These are phyloP conservation scores for Oreochromis grahami DNA, from an alignment of 2,797 vertebrate genomes.

Conservation along the genomic window DNA sequence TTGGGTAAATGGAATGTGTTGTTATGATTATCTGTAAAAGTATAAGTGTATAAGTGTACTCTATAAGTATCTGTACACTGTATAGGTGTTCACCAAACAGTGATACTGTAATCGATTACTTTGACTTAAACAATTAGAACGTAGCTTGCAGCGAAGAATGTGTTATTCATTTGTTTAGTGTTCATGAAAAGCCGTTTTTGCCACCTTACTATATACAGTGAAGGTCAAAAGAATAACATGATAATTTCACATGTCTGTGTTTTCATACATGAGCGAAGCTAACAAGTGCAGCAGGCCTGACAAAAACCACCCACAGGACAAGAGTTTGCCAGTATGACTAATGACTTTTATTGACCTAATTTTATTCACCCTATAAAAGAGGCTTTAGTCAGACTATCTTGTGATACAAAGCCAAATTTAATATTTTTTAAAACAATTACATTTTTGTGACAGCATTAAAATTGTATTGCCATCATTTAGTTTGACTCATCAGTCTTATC, in stretches of 20 bases:
- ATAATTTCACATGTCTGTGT: not conserved
- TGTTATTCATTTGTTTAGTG: not conserved
- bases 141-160: not conserved
- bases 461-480: not conserved
- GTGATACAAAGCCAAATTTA: not conserved
- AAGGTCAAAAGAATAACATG: not conserved
- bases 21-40: not conserved
- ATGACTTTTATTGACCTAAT: not conserved
- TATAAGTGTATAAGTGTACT: not conserved
- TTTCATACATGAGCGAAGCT: not conserved
- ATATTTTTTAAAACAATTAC: not conserved
- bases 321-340: not conserved
- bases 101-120: not conserved
- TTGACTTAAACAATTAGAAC: not conserved
- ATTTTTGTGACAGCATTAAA: not conserved
- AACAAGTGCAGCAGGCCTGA: not conserved
- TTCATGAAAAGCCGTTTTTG: accelerated
- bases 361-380: not conserved
- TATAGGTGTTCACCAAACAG: not conserved
- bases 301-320: not conserved
- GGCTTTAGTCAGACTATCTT: not conserved
- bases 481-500: not conserved
- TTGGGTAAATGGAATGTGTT: not conserved
- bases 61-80: not conserved
- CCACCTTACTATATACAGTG: not conserved